Conservation (phyloP, 2,113 vertebrate genomes). For the Protobothrops mucrosquamatus region DNA sequence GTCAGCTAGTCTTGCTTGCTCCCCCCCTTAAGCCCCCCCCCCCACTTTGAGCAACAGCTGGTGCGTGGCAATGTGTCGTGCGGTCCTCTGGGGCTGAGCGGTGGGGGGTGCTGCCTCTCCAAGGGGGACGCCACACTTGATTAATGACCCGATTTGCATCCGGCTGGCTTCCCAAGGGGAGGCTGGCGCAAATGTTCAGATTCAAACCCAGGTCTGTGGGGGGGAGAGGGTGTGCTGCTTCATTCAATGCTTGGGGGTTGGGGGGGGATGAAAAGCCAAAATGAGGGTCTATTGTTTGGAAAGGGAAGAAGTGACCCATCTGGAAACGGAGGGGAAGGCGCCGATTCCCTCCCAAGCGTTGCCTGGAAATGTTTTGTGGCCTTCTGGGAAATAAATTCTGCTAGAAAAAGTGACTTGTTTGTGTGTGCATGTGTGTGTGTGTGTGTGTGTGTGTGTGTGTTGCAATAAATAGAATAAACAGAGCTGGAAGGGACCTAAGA, state of each 20-base stretch:
- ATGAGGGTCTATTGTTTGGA: not conserved
- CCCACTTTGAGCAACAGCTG: not conserved
- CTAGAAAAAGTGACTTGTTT: not conserved
- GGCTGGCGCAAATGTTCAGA: not conserved
- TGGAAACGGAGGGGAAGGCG: not conserved
- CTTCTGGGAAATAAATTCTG: not conserved
- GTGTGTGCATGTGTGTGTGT: too few species aligned
- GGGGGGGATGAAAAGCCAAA: not conserved
- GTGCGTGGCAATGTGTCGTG: not conserved
- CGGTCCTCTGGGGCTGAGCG: not conserved
- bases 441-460: too few species aligned
- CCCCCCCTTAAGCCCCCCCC: rapidly evolving
- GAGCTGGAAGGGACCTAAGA: too few species aligned
- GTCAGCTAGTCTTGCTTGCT: conserved; percentile 21
- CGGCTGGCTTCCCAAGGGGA: conserved; percentile 40
- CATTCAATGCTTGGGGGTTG: not conserved
- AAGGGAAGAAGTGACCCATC: not conserved
- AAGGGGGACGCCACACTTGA: conserved; percentile 51
- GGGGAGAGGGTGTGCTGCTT: not conserved
- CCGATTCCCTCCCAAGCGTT: not conserved
- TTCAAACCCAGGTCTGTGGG: not conserved
- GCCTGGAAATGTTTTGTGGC: not conserved
- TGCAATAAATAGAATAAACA: too few species aligned
- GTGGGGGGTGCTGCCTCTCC: conserved; percentile 28
- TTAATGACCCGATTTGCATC: conserved; percentile 66